Base-by-base conservation (phyloP, 2,113 vertebrate species). In the Periophthalmodon schlosseri region DNA sequence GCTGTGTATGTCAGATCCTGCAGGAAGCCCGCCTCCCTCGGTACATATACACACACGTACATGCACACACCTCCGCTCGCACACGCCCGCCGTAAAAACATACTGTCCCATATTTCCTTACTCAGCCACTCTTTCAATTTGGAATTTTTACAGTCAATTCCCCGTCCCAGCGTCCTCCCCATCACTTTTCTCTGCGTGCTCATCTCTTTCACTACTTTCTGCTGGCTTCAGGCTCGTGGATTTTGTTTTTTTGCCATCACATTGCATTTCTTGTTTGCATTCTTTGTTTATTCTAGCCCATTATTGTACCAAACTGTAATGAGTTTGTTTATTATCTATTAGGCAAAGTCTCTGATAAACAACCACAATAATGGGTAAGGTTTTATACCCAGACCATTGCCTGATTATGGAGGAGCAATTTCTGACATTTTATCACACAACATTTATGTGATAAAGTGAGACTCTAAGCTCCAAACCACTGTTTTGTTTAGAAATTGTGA, bases 1-100 rank as follows among this genome's bases (percentile, higher is more conserved):
- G 93, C 92, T 93, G 93, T 84, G 88, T 92, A 87, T 93, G 89
- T 93, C 89, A 91, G 88, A 92, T 94, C 85, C 91, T 88, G 91
- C 92, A 93, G 93, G 93, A 94, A 92, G 88, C 85, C 72, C 4
- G 70, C 87, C 84, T 93, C 94, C 93, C 94, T 72, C 70, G 84
- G 84, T 86, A 74, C 81, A 65, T 80, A 78, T 75, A 63, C 83
- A 79, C 76, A 71, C 75, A 66, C 77, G 39, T 47, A 78, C 77
- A 63, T 81, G 77, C 77, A 71, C 75, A 66, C 77, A 49, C 46
- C 50, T 57, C 47, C 11, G 33, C 52, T 77, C 80, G 72, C 49
- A 71, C 68, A 68, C 74, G 76, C 57, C 69, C 75, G 66, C 63
- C 76, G 69, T 81, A 78, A 86, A 83, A 78, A 79, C 86, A 84